phyloP scores from a whole-genome alignment of 2,113 vertebrate species.

The Plectropomus leopardus region DNA sequence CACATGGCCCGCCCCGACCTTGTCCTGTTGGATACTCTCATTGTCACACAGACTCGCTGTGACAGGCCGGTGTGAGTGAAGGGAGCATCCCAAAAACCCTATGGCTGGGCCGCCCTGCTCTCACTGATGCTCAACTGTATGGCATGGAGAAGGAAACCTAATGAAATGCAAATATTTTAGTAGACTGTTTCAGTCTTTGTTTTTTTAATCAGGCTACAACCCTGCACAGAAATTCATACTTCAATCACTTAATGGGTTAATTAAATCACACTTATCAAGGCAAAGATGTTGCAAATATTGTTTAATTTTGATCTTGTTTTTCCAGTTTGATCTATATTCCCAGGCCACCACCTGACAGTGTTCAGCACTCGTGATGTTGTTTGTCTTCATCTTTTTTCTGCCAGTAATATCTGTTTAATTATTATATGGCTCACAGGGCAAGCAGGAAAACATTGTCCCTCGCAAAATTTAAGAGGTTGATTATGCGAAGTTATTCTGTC shows the following conservation, averaged over 20 bases:
- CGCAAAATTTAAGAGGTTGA: slow-evolving; percentile 19
- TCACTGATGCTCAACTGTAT: slow-evolving; percentile 29
- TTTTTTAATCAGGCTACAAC: not conserved
- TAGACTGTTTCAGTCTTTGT: not conserved
- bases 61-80: slow-evolving; percentile 56
- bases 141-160: slow-evolving; percentile 14
- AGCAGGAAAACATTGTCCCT: slow-evolving; percentile 45
- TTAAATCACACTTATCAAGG: no score
- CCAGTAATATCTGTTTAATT: slow-evolving; percentile 11
- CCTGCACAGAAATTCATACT: not conserved
- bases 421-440: slow-evolving; percentile 1
- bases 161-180: not conserved
- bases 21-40: slow-evolving; percentile 66
- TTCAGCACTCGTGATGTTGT: slow-evolving; percentile 1
- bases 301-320: slow-evolving; percentile 30
- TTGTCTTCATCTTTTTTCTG: slow-evolving; percentile 13
- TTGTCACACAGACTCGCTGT: slow-evolving; percentile 34
- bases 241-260: not conserved
- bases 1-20: slow-evolving; percentile 57
- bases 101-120: slow-evolving; percentile 19
- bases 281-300: not conserved
- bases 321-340: slow-evolving; percentile 7
- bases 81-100: slow-evolving; percentile 67
- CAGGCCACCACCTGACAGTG: not conserved
- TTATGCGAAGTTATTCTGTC: slow-evolving; percentile 25